Percentiles rank a stretch among this genome's conserved stretches.
Conservation (phyloP, 2,113 vertebrate species). For the Pachycephala philippinensis region DNA sequence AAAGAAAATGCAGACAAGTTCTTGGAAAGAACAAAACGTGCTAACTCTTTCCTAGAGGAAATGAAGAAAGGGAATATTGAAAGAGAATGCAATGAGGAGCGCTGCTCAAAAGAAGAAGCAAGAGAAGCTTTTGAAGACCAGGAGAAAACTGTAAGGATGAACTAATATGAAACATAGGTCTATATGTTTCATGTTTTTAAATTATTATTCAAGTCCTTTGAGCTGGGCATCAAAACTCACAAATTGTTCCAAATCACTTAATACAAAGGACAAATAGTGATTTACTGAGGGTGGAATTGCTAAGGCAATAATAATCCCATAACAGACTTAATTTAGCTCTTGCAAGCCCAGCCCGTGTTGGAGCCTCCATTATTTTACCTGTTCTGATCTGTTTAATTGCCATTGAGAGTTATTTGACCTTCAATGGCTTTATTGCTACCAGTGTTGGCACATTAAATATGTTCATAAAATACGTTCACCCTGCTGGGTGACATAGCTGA, state of each 20-base stretch:
- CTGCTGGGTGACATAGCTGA: not conserved
- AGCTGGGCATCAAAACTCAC: not conserved
- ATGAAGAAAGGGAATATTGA: constrained; percentile 81
- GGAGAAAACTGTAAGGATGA: constrained; percentile 75
- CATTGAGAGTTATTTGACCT: not conserved
- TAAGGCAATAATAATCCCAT: not conserved
- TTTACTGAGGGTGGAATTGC: not conserved
- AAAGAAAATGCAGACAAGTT: constrained; percentile 72
- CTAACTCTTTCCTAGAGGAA: constrained; percentile 83
- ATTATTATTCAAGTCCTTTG: not conserved
- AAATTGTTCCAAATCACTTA: not conserved
- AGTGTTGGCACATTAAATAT: too few relatives aligned
- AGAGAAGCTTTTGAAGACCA: constrained; percentile 84
- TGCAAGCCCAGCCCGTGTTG: not conserved
- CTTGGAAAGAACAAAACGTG: constrained; percentile 76
- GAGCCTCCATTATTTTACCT: not conserved
- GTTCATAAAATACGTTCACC: fast-evolving
- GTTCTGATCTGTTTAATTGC: not conserved
- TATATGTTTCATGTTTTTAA: not conserved
- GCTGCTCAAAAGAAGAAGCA: constrained; percentile 85
- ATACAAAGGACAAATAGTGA: not conserved
- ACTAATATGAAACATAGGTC: not conserved
- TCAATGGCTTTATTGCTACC: not conserved
- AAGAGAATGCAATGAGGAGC: constrained; percentile 88
- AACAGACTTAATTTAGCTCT: not conserved